These are phyloP conservation scores for Paradoxurus hermaphroditus DNA, from an alignment of 2,113 vertebrate genomes.

Conservation along the genomic window DNA sequence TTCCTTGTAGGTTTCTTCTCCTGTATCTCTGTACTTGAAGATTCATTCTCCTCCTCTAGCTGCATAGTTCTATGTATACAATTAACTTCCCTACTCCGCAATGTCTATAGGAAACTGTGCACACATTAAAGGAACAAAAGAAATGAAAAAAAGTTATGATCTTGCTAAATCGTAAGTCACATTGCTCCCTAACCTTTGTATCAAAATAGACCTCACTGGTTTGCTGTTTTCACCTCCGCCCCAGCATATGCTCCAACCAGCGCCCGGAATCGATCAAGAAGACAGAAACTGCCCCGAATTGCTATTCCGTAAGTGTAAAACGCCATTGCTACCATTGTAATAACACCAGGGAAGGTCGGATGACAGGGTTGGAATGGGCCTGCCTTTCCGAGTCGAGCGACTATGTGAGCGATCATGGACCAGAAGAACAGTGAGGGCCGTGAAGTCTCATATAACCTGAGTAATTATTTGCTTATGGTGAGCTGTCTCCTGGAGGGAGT, in stretches of 20 bases:
- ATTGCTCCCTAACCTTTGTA: background rate
- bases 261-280: conserved; percentile 54
- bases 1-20: background rate
- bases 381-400: background rate
- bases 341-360: conserved; percentile 28
- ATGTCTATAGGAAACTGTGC: background rate
- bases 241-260: conserved; percentile 2
- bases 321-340: background rate
- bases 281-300: conserved; percentile 37
- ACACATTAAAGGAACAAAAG: conserved; percentile 2
- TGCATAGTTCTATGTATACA: background rate
- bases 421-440: background rate
- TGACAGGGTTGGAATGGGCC: conserved; percentile 6
- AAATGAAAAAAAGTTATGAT: background rate
- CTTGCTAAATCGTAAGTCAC: background rate
- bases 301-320: conserved; percentile 19
- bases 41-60: background rate
- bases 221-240: conserved; percentile 7
- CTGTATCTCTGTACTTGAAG: background rate
- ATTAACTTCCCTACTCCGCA: background rate
- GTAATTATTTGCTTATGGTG: conserved; percentile 13
- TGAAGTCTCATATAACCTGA: background rate
- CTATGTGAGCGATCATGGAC: background rate
- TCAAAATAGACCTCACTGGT: conserved; percentile 33
- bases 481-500: background rate